Percentiles rank a stretch among this genome's conserved stretches.
phyloP scores from a whole-genome alignment of 2,797 vertebrate species.

The Takifugu rubripes region DNA sequence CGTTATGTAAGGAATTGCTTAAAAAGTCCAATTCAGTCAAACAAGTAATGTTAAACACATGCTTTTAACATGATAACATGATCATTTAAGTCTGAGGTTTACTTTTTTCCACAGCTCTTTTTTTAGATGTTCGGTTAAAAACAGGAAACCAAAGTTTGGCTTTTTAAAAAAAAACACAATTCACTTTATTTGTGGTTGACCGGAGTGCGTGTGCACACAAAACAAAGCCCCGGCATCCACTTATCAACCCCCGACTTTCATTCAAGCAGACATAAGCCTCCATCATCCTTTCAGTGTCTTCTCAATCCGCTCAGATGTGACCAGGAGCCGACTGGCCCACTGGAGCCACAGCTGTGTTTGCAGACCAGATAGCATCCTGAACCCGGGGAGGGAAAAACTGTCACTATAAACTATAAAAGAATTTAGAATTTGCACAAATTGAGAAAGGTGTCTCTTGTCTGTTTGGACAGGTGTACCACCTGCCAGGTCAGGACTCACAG shows the following conservation, averaged over 20 bases:
- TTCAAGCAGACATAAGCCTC: slow-evolving; percentile 49
- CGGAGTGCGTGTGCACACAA: slow-evolving; percentile 56
- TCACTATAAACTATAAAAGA: neutral
- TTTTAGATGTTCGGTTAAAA: neutral
- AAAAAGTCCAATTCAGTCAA: no score
- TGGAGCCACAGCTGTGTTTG: slow-evolving; percentile 49
- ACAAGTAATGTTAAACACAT: no score
- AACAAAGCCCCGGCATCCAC: slow-evolving; percentile 72
- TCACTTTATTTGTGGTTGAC: slow-evolving; percentile 67
- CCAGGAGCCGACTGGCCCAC: slow-evolving; percentile 32
- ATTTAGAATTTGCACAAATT: neutral
- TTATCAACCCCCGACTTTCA: slow-evolving; percentile 53
- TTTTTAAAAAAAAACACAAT: slow-evolving; percentile 40
- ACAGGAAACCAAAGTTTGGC: slow-evolving; percentile 16
- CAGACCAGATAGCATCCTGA: slow-evolving; percentile 55
- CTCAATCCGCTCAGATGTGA: slow-evolving; percentile 63
- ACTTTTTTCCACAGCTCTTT: no score
- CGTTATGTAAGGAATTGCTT: no score
- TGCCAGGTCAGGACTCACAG: no score
- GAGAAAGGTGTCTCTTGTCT: no score
- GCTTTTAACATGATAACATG: no score
- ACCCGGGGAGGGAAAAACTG: slow-evolving; percentile 11
- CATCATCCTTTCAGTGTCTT: slow-evolving; percentile 43
- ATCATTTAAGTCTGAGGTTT: no score
- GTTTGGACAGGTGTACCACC: no score